Base-by-base conservation (phyloP, 2,888 invertebrate species). In the Stenchaetothrips biformis region DNA sequence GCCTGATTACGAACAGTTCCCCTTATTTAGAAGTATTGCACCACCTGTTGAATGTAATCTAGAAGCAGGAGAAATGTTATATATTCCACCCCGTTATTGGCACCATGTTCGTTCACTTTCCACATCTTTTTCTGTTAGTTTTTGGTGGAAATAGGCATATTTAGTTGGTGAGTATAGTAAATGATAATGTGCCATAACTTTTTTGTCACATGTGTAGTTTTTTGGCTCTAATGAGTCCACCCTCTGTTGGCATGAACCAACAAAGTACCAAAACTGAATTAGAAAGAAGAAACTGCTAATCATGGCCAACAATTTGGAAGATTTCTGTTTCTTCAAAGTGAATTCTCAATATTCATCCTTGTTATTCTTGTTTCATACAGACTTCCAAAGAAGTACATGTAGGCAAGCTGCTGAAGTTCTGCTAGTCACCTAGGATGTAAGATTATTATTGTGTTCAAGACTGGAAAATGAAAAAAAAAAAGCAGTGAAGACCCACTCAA, bases 61-160 rank as follows among this genome's bases (percentile, higher is more conserved):
- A 49, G 89, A 91, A 83, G 91, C 94, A 0, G 98, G 98, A 0
- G 95, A 98, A 84, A 94, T 97, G 89, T 87, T 99, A 80, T 99
- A 94, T 85, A 96, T 99, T 83, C 99, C 99, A 18, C 93, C 94
- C 4, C 93, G 93, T 86, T 97, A 96, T 94, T 99, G 99, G 98
- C 99, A 99, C 88, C 97, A 95, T 88, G 95, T 99, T 7, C 92
- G 93, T 82, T 93, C 98, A 0, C 88, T 97, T 77, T 92, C 93
- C 62, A 90, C 93, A 74, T 98, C 98, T 86, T 97, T 98, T 87
- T 98, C 98, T 21, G 94, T 99, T 0, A 98, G 97, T 87, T 99
- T 98, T 89, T 99, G 99, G 99, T 99, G 96, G 95, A 88, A 92
- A 85, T 94, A 87, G 90, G 49, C 79, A 9, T 67, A 4, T 0